Evolutionary conservation across 2,888 invertebrate species (phyloP).

Genomic region (Temnothorax unifasciatus): DNA sequence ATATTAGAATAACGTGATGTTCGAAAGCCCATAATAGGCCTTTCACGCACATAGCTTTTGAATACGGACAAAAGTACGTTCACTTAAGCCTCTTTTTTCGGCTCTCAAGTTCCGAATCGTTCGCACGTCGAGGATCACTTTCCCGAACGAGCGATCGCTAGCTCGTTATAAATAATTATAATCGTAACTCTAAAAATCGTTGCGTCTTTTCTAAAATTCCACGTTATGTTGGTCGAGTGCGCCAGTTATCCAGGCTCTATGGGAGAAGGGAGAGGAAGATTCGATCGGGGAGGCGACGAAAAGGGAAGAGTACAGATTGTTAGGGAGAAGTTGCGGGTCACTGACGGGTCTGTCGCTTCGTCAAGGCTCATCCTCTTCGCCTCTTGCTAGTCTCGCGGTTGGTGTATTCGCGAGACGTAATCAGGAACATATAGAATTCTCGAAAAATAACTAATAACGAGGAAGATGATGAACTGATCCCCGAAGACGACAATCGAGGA

Average conservation of each 20-base stretch:
- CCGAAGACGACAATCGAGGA: constrained; percentile 42
- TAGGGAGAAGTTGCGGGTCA: constrained; percentile 54
- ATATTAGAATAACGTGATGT: not conserved
- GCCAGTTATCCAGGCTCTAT: constrained; percentile 70
- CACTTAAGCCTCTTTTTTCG: constrained; percentile 1
- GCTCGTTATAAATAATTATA: constrained; percentile 63
- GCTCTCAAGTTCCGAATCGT: not conserved
- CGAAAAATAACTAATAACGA: constrained; percentile 14
- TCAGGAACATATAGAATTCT: constrained; percentile 43
- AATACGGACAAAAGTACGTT: not conserved
- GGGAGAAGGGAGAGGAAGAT: constrained; percentile 63
- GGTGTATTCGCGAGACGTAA: constrained; percentile 1
- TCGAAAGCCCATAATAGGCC: not conserved
- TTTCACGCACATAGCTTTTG: not conserved
- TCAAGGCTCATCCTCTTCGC: constrained; percentile 10
- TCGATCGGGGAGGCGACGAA: constrained; percentile 52
- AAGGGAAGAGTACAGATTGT: constrained; percentile 63
- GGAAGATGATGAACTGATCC: constrained; percentile 21
- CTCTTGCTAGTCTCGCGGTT: not conserved
- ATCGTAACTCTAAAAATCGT: constrained; percentile 30
- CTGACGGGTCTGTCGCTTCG: not conserved
- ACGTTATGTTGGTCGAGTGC: constrained; percentile 59
- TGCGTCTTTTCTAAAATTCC: constrained; percentile 42
- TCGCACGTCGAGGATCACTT: not conserved
- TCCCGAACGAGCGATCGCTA: not conserved